Base-by-base conservation (phyloP, 2,888 invertebrate species). In the Dyspetes luteomarginatus region DNA sequence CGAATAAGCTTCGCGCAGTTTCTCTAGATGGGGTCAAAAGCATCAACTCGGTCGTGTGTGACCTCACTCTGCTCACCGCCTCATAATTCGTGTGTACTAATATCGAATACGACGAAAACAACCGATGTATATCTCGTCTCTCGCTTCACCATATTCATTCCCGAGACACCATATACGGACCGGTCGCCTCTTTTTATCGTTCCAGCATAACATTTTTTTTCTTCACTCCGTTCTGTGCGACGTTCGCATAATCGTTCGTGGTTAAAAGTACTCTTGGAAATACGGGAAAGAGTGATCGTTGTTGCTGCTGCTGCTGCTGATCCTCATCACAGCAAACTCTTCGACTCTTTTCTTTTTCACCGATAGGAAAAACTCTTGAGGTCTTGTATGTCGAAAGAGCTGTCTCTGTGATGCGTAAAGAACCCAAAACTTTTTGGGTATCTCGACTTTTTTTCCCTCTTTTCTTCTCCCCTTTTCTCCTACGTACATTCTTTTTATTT, bases 41-140 rank as follows among this genome's bases (percentile, higher is more conserved):
- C n/a, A n/a, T n/a, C n/a, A n/a, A n/a, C n/a, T n/a, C n/a, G n/a
- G n/a, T n/a, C n/a, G n/a, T n/a, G n/a, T 43, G 69, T 22, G 36
- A 55, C 48, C 60, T 55, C 24, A n/a, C n/a, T 64, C 24, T 17
- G 24, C 65, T 60, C 50, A 52, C 67, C 64, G 73, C 58, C 30
- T 48, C 75, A 75, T 80, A 67, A 72, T 76, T 80, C 80, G 71
- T 41, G 52, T 64, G 55, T 80, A n/a, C n/a, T n/a, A 80, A 80
- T 80, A 80, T 76, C 76, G 76, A 75, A 79, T 75, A 79, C 69
- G 60, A 58, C 69, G 50, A 71, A 17, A 36, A 56, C 55, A 45
- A 19, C 62, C 28, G 71, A 64, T 36, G 58, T 24, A 74, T 60
- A 79, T 65, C 43, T 36, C 73, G 43, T 45, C 55, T 52, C 17